Base-by-base conservation (phyloP, 1,140 invertebrate species). In the Drosophila arawakana region DNA sequence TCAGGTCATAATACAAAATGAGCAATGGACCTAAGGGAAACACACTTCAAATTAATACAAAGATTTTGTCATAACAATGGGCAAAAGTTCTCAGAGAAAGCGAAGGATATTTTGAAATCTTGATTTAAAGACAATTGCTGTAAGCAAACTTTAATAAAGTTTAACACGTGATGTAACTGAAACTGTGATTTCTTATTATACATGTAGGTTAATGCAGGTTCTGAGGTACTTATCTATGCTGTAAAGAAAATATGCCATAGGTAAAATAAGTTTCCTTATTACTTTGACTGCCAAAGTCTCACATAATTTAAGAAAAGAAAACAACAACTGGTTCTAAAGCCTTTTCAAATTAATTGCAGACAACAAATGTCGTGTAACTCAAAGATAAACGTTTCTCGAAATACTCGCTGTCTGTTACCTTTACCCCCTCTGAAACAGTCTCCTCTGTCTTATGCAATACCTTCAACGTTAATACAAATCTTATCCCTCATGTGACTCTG, bases 261-360 rank as follows among this genome's bases (percentile, higher is more conserved):
- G 58, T 46, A 34, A 60, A 21, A 34, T 44, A 15, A 46, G 13
- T 35, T 2, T 18, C 7, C 21, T 18, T 34, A 50, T 39, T 37
- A 35, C 37, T 15, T 30, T 5, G 6, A 7, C 13, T 7, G 4
- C 15, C n/a, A 3, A 46, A 7, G 11, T 13, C 8, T 46, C 15
- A 35, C 34, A 58, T 15, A 13, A 30, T 41, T 55, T 55, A 15
- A 11, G 8, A 11, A 55, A 46, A 4, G 10, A 35, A 18, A 37
- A 65, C 25, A 34, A 35, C 13, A 37, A 37, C 47, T 46, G 46
- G 25, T 47, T 59, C 8, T 21, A 78, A 85, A 79, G 79, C 50
- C 73, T 61, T 88, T 76, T 62, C 63, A 88, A 88, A 88, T 88
- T 82, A 86, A 86, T 86, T 86, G 73, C 68, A 89, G 66, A 73